A percentile compares a stretch with the other conserved stretches of the same genome.
Conservation (phyloP, 1,140 invertebrate species). For the Magallana gigas region DNA sequence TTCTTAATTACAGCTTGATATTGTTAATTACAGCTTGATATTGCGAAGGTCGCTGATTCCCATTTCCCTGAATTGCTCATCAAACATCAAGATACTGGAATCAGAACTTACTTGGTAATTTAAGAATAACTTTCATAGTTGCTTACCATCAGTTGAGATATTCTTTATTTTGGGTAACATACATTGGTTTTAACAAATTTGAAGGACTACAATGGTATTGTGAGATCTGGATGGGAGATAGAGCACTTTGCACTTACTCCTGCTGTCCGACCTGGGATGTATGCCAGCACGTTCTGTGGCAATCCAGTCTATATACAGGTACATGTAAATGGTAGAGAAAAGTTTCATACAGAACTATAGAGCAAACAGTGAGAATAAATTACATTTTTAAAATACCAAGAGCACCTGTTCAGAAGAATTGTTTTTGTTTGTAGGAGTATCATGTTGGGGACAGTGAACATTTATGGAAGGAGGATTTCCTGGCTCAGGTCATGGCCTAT, state of each 20-base stretch:
- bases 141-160: neutral
- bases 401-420: neutral
- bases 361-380: too few species aligned
- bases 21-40: constrained; percentile 52
- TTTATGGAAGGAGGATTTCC: constrained; percentile 62
- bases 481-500: constrained; percentile 58
- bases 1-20: neutral
- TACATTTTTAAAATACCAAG: too few species aligned
- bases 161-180: too few species aligned
- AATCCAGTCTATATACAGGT: constrained; percentile 67
- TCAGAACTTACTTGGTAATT: constrained; percentile 63
- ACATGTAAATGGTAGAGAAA: neutral
- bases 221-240: constrained; percentile 61
- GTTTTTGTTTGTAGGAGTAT: constrained; percentile 59
- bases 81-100: constrained; percentile 62
- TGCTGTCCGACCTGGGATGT: constrained; percentile 55
- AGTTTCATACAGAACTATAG: neutral
- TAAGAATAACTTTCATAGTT: neutral
- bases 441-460: constrained; percentile 62
- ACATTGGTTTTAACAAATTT: neutral
- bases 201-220: constrained; percentile 66
- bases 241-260: constrained; percentile 64
- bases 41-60: constrained; percentile 60
- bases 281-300: constrained; percentile 56
- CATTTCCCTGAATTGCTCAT: constrained; percentile 68